A percentile compares a stretch with the other conserved stretches of the same genome.
phyloP scores from a whole-genome alignment of 2,113 vertebrate species.

The Morone saxatilis region DNA sequence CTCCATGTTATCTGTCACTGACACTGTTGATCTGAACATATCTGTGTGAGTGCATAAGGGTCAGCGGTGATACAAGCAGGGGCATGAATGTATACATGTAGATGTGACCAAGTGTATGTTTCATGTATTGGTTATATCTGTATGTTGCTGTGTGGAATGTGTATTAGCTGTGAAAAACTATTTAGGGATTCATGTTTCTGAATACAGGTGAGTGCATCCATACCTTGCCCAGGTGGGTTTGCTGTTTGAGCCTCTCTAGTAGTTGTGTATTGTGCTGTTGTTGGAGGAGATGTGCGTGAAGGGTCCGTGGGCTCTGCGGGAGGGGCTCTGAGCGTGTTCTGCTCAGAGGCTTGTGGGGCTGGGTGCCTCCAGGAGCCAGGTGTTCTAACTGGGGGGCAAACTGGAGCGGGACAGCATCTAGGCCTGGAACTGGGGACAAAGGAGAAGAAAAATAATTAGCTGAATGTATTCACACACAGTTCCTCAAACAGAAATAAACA shows the following conservation, averaged over 20 bases:
- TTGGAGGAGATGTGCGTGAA: constrained; percentile 89
- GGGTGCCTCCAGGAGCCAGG: constrained; percentile 80
- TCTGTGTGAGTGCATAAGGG: not conserved
- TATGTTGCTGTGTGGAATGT: not conserved
- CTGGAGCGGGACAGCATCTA: constrained; percentile 89
- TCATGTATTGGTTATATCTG: not conserved
- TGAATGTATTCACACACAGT: too few relatives aligned
- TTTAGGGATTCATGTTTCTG: too few relatives aligned
- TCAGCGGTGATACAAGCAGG: not conserved
- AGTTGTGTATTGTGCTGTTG: constrained; percentile 86
- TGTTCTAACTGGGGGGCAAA: constrained; percentile 85
- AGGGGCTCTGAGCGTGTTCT: constrained; percentile 95
- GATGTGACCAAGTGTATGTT: not conserved
- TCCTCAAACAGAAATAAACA: not conserved
- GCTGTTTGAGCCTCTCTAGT: constrained; percentile 81
- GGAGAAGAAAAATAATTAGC: not conserved
- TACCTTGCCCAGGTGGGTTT: constrained; percentile 81
- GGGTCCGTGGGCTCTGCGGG: constrained; percentile 88
- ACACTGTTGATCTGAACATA: not conserved
- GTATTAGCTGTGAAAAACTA: not conserved
- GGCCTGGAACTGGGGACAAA: constrained; percentile 83
- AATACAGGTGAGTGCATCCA: not conserved
- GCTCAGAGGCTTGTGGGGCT: constrained; percentile 91
- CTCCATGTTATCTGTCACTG: not conserved
- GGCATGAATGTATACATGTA: not conserved